Conservation (phyloP, 2,113 vertebrate genomes). For the Siniperca chuatsi region DNA sequence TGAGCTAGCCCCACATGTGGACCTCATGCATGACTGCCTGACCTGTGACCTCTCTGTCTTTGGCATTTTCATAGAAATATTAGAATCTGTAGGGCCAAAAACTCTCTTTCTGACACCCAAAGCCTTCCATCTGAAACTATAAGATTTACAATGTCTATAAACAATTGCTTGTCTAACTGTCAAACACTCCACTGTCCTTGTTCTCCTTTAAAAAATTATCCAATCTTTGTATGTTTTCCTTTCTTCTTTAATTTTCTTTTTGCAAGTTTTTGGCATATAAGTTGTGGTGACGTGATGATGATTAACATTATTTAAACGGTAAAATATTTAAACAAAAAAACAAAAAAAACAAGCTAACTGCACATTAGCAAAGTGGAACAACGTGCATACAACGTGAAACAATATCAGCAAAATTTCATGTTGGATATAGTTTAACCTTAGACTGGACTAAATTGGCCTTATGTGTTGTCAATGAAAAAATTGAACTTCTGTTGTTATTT, state of each 20-base stretch:
- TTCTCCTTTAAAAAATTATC: background rate
- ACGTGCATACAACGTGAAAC: background rate
- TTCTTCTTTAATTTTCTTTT: background rate
- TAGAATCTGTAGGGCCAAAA: background rate
- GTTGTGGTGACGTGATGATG: background rate
- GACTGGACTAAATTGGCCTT: background rate
- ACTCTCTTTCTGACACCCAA: background rate
- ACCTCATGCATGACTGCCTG: constrained; percentile 59
- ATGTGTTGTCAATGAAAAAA: background rate
- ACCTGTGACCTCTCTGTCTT: constrained; percentile 53
- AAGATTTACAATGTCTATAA: background rate
- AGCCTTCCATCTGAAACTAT: background rate
- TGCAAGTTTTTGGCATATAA: background rate
- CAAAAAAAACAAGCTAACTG: background rate
- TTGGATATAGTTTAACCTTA: background rate
- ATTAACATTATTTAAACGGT: background rate
- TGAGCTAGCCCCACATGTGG: constrained; percentile 65
- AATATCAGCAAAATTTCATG: background rate
- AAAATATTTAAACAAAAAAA: background rate
- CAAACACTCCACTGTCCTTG: background rate
- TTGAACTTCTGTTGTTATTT: background rate
- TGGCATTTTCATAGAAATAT: constrained; percentile 42
- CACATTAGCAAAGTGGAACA: background rate
- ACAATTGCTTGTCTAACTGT: background rate
- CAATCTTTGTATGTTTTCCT: background rate